A percentile compares a stretch with the other conserved stretches of the same genome.
These are phyloP conservation scores for Hydrozoanthus gracilis DNA, from an alignment of 92 coral and sea anemone genomes.

Conservation along the genomic window DNA sequence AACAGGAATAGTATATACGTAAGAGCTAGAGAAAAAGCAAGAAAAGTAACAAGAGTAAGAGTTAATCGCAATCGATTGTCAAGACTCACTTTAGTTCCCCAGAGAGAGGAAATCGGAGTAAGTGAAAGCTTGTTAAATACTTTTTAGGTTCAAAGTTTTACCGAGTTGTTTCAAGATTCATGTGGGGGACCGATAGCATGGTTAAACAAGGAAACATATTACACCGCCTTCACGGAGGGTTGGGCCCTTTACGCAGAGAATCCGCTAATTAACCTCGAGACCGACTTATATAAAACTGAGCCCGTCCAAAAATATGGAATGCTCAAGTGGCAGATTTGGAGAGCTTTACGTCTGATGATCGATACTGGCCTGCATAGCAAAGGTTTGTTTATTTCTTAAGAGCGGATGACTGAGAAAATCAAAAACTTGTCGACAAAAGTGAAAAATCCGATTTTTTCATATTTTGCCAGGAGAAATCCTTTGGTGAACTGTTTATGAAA, in stretches of 20 bases:
- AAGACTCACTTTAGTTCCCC: no score
- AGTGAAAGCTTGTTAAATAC: not conserved
- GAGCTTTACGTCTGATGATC: constrained; percentile 95
- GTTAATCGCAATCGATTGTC: no score
- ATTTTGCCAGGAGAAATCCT: no score
- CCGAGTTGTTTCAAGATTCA: constrained; percentile 80
- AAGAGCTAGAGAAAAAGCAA: no score
- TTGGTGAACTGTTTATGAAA: no score
- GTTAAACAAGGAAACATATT: constrained; percentile 73
- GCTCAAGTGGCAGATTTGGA: constrained; percentile 99
- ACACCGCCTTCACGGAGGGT: constrained; percentile 96
- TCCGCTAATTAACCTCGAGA: constrained; percentile 84
- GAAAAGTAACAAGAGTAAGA: no score
- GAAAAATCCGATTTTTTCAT: no score
- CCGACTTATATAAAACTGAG: constrained; percentile 76
- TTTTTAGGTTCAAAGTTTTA: constrained; percentile 79
- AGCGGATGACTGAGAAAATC: no score
- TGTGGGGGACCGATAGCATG: constrained; percentile 86
- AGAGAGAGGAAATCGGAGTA: not conserved
- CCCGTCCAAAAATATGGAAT: constrained; percentile 95
- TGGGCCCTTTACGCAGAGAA: constrained; percentile 99
- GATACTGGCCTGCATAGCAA: constrained; percentile 95
- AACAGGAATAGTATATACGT: no score
- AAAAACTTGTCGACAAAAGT: no score
- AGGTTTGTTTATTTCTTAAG: constrained; percentile 61